Evolutionary conservation across 92 coral and sea anemone species (phyloP), one percentile per base, ranked within the genome.

Genomic region (Parazoanthus atlanticus): DNA sequence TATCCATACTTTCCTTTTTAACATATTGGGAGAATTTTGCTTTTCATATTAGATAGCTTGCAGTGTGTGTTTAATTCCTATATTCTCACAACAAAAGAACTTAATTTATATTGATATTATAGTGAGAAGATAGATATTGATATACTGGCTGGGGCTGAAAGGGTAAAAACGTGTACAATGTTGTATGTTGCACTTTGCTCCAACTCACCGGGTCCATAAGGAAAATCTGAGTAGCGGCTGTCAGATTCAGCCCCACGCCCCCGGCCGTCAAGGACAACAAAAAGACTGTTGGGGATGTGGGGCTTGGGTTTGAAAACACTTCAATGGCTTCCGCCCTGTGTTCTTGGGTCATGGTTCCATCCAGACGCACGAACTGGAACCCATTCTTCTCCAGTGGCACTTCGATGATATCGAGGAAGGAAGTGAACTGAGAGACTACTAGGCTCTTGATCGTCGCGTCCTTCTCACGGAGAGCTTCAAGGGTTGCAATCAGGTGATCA

Each of bases 371-470:
- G 54, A 82, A 93, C 12, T 31, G 36, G 71, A 95, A 91, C 10
- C 91, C 93, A 29, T 89, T 90, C 19, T 86, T 84, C 38, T 90
- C 88, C 43, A 95, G 95, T 28, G 89, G 89, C 19, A 79, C 88
- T 29, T 92, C 94, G 26, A 95, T 74, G 86, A 95, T 75, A 82
- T 95, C 91, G 76, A 95, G 90, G 74, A 92, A 93, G 12, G 98
- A 95, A 2, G 96, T 95, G 89, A 95, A 95, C 90, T 95, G 98
- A 23, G 98, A 95, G 66, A 95, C 93, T 1, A 95, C 98, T 56
- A 95, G 89, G 74, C 98, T 95, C 80, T 95, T 95, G 1, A 52
- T 90, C 0, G 91, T 90, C 25, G 94, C 93, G 90, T 95, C 94
- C 81, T 95, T 89, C 79, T 93, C 96, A 23, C 94, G 91, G 61